Evolutionary conservation across 1,140 invertebrate genomes (phyloP), one percentile per base, ranked within the genome.

Genomic region (Drosophila miranda): DNA sequence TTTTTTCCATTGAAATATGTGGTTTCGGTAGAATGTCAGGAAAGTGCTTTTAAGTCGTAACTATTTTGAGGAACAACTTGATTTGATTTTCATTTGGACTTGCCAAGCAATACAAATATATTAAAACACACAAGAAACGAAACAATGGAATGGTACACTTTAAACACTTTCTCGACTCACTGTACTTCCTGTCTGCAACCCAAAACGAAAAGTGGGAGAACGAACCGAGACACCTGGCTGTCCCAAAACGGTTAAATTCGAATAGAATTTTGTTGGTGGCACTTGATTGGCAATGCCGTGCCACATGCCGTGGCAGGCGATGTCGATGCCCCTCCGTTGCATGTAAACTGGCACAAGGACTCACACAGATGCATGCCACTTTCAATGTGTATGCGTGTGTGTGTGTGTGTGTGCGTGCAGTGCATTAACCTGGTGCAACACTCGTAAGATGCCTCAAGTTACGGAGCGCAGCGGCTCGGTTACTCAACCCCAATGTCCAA

Each of bases 301-400:
- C 28, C 28, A 28, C 28, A 28, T 7, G 28, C 28, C 28, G 28
- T 28, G 28, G 28, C 28, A 28, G 28, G 28, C 56, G 41, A 26
- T 44, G 46, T 59, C 43, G 72, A 30, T 49, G 41, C 34, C 51
- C 52, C 51, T 42, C 11, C 3, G 14, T 30, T 66, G 61, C 69
- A 51, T 52, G 9, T 45, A 54, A 84, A 77, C 59, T 86, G 58
- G 81, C 81, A 86, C 81, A 84, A 84, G 81, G 81, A 84, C 77
- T 84, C 68, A 66, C 76, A 61, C 57, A 62, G 44, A 66, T 79
- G 75, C 55, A 51, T 30, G 34, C 30, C 30, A 54, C 23, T 16
- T 19, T 16, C 16, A 16, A 16, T 16, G 16, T 16, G 16, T 16
- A 16, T 16, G 16, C 1, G 16, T 9, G 16, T 16, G 16, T 9